Evolutionary conservation across 1,140 invertebrate genomes (phyloP), one percentile per base, ranked within the genome.

Genomic region (Potamilus streckersoni): DNA sequence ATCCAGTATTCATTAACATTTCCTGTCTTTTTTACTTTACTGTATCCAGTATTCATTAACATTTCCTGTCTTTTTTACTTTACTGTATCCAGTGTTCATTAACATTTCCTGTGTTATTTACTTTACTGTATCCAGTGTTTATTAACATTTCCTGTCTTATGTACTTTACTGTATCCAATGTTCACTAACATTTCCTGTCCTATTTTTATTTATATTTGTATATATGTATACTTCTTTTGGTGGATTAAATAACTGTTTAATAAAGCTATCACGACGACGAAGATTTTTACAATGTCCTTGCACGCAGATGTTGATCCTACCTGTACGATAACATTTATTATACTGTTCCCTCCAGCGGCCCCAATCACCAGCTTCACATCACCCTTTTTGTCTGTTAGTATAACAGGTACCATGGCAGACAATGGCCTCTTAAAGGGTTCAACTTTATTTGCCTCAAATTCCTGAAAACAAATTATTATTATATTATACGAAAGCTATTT

Each of bases 341-440:
- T 99, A 86, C 94, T 94, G 0, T 95, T 94, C 1, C 97, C 97
- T 31, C 97, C 97, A 19, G 96, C 94, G 2, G 94, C 95, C 1
- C 97, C 97, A 56, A 97, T 91, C 0, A 95, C 93, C 86, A 97
- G 89, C 73, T 92, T 92, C 0, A 87, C 94, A 76, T 96, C 91
- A 11, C 94, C 94, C 66, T 93, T 90, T 27, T 83, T 68, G 82
- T 97, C 93, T 0, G 94, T 91, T 38, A 98, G 91, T 67, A 99
- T 94, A 19, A 94, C 91, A 0, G 98, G 97, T 75, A 92, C 93
- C 94, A 98, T 97, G 11, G 97, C 98, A 0, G 96, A 97, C 78
- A 97, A 87, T 0, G 97, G 94, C 60, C 95, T 91, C 88, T 98
- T 98, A 31, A 93, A 93, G 11, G 93, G 92, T 69, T 83, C 71